Evolutionary conservation across 2,797 vertebrate genomes (phyloP).

Genomic region (Chlorospingus semifuscus): DNA sequence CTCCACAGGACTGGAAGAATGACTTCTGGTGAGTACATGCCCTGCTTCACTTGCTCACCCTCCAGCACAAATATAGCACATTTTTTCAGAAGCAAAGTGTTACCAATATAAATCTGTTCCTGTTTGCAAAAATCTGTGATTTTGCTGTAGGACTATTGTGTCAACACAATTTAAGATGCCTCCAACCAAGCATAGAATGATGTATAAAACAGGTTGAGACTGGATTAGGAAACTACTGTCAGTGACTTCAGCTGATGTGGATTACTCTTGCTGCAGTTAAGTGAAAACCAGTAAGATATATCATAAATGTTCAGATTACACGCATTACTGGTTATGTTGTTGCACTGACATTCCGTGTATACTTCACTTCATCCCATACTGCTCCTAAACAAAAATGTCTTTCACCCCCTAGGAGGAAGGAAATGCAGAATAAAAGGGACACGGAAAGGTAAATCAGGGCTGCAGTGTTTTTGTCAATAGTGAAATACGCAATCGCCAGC

Average conservation of each 20-base stretch:
- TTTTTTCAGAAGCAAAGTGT: background rate
- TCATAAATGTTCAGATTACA: background rate
- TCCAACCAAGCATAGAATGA: background rate
- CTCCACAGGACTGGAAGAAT: background rate
- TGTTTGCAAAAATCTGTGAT: background rate
- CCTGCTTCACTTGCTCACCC: background rate
- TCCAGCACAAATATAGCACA: background rate
- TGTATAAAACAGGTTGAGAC: background rate
- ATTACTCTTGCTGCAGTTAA: background rate
- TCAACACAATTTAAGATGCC: background rate
- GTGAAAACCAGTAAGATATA: background rate
- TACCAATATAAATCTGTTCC: background rate
- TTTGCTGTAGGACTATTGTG: background rate
- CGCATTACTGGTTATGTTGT: background rate
- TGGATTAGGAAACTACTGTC: background rate
- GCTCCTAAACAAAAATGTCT: background rate
- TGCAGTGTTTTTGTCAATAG: background rate
- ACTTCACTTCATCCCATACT: background rate
- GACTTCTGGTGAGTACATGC: background rate
- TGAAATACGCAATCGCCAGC: background rate
- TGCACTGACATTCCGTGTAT: accelerated
- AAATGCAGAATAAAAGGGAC: background rate
- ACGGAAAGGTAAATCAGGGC: background rate
- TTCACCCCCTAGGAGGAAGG: background rate
- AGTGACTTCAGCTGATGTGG: background rate